A percentile compares a stretch with the other conserved stretches of the same genome.
Evolutionary conservation across 2,113 vertebrate species (phyloP).

Genomic region (Pelecanoides urinatrix): DNA sequence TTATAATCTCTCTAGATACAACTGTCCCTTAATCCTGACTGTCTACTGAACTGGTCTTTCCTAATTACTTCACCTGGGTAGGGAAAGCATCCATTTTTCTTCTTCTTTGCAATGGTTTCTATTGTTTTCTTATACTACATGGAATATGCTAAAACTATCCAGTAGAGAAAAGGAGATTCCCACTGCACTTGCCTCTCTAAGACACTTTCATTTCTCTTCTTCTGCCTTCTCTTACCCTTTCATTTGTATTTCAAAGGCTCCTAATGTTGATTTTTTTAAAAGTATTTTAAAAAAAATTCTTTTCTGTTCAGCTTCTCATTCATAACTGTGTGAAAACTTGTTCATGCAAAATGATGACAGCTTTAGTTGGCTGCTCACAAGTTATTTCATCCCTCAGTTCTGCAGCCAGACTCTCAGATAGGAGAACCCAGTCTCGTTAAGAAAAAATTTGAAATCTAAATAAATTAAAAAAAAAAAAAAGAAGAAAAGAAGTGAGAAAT

Average conservation of each 20-base stretch:
- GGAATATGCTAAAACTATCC: neutral
- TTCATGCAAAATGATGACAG: neutral
- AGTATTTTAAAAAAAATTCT: neutral
- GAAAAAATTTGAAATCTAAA: neutral
- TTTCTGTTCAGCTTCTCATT: neutral
- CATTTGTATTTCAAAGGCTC: neutral
- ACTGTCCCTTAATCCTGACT: neutral
- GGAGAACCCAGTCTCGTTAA: neutral
- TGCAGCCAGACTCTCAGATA: neutral
- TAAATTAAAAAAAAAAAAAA: neutral
- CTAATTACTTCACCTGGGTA: constrained; percentile 38
- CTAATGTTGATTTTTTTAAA: neutral
- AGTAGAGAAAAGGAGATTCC: neutral
- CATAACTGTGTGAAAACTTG: neutral
- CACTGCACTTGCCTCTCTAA: neutral
- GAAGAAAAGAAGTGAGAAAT: neutral
- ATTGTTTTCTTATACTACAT: neutral
- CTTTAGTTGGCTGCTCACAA: neutral
- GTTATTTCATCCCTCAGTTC: neutral
- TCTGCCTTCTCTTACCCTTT: neutral
- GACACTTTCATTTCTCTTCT: neutral
- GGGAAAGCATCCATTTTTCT: neutral
- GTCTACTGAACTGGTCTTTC: neutral
- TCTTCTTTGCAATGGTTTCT: neutral
- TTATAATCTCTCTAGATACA: neutral